These are phyloP conservation scores for Ophiothrix spiculata DNA, from an alignment of 35 echinoderm and acorn worm species.

Conservation along the genomic window DNA sequence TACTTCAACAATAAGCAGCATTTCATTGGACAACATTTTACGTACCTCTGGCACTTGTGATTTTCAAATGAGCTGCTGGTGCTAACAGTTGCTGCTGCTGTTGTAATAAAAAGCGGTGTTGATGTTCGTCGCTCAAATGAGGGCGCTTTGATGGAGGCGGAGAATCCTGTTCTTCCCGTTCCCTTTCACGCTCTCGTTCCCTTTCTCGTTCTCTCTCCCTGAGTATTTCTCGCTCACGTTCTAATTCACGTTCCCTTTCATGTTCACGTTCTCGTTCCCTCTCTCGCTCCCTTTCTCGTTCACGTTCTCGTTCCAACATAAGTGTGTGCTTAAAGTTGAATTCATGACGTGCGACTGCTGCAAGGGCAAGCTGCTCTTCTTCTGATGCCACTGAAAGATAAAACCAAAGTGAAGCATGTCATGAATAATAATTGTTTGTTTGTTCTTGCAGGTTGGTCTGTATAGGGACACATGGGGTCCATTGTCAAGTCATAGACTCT, in stretches of 20 bases:
- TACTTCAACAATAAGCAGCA: no score
- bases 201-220: neutral
- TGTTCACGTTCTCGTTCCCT: neutral
- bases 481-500: no score
- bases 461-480: no score
- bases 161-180: neutral
- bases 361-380: slow-evolving; percentile 26
- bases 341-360: slow-evolving; percentile 1
- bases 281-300: neutral
- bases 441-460: no score
- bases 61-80: slow-evolving; percentile 78
- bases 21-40: neutral
- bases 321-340: slow-evolving; percentile 12
- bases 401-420: no score
- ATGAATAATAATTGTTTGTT: no score
- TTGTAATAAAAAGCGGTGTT: slow-evolving; percentile 66
- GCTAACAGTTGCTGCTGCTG: slow-evolving; percentile 52
- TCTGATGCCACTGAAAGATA: slow-evolving; percentile 27
- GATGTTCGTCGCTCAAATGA: slow-evolving; percentile 62
- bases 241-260: neutral
- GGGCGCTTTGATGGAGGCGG: slow-evolving; percentile 71
- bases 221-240: neutral
- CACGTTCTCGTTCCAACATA: neutral
- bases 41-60: slow-evolving; percentile 78
- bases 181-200: slow-evolving; percentile 8